Percentiles rank a stretch among this genome's conserved stretches.
These are phyloP conservation scores for Tricholaema leucomelas DNA, from an alignment of 2,113 vertebrate genomes.

Conservation along the genomic window DNA sequence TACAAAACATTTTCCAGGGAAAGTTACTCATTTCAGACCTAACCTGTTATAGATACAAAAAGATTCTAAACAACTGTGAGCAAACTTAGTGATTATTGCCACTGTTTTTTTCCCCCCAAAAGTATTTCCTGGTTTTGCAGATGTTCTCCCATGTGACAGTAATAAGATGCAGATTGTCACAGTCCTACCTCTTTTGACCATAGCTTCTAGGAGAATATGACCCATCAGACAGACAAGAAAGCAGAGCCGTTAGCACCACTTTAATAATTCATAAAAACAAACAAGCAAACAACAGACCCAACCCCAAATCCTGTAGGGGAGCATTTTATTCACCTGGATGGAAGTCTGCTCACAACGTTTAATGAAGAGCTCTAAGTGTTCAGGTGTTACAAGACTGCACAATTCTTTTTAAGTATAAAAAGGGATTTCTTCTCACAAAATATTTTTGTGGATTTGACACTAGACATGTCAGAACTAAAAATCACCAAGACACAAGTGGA, in stretches of 20 bases:
- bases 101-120: not conserved
- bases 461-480: not conserved
- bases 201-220: not conserved
- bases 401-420: not conserved
- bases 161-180: not conserved
- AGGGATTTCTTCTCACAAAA: not conserved
- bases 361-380: not conserved
- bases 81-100: not conserved
- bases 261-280: not conserved
- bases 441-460: not conserved
- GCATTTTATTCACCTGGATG: not conserved
- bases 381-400: not conserved
- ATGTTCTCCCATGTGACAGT: not conserved
- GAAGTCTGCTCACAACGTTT: not conserved
- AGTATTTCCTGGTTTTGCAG: not conserved
- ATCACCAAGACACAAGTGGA: not conserved
- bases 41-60: not conserved
- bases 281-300: not conserved
- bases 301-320: not conserved
- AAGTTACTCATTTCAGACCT: not conserved
- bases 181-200: not conserved
- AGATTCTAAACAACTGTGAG: not conserved
- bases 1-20: not conserved
- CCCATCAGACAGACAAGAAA: not conserved
- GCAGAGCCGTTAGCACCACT: not conserved